Conservation (phyloP, 2,113 vertebrate species). For the Tursiops truncatus region DNA sequence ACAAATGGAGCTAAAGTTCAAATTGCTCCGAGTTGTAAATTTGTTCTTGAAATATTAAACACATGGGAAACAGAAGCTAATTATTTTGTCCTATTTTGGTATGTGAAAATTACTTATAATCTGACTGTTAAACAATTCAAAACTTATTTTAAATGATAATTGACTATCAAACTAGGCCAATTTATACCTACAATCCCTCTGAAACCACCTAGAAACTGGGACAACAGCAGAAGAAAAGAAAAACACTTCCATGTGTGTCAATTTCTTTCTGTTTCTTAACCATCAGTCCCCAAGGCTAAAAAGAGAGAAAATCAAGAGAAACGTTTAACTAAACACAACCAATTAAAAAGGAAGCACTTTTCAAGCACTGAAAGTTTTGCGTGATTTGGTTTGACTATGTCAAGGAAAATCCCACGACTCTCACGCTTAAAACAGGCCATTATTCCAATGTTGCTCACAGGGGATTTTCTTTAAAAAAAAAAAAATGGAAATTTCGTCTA, state of each 20-base stretch:
- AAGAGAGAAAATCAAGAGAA: conserved; percentile 31
- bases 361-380: neutral
- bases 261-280: conserved; percentile 63
- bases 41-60: conserved; percentile 60
- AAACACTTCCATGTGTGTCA: conserved; percentile 41
- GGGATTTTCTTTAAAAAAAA: neutral
- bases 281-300: conserved; percentile 52
- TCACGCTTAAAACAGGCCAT: neutral
- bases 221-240: conserved; percentile 45
- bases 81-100: conserved; percentile 72
- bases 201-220: conserved; percentile 61
- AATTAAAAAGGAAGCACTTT: conserved; percentile 16
- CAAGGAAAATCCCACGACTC: conserved; percentile 5
- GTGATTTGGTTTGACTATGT: neutral
- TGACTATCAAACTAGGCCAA: conserved; percentile 71
- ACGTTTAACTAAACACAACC: conserved; percentile 58
- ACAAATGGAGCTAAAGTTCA: conserved; percentile 23
- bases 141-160: conserved; percentile 69
- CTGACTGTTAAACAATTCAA: conserved; percentile 71
- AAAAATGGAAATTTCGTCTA: neutral
- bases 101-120: conserved; percentile 66
- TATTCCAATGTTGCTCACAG: neutral
- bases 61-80: conserved; percentile 73
- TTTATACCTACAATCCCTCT: conserved; percentile 71
- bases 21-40: conserved; percentile 48